phyloP scores from a whole-genome alignment of 2,113 vertebrate genomes.

The Calyptommatus sinebrachiatus region DNA sequence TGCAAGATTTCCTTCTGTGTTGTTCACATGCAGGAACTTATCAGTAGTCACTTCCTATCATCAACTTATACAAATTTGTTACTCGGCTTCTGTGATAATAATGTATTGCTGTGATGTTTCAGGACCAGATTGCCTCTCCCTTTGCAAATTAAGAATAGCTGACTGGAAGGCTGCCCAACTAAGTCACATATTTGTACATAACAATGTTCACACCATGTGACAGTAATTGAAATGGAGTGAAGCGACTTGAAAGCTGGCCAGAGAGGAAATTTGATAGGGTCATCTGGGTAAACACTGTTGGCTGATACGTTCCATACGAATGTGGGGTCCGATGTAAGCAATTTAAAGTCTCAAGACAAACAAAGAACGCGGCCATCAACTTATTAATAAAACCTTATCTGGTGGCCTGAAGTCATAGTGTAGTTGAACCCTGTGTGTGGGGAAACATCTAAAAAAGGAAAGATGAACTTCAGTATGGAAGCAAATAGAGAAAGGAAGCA shows the following conservation, averaged over 20 bases:
- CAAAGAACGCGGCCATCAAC: slow-evolving; percentile 12
- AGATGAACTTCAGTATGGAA: too few relatives aligned
- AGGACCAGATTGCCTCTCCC: slow-evolving; percentile 50
- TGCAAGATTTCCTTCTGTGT: slow-evolving; percentile 45
- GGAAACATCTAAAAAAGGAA: background rate
- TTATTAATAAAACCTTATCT: slow-evolving; percentile 6
- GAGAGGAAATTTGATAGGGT: slow-evolving; percentile 59
- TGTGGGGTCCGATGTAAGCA: slow-evolving; percentile 41
- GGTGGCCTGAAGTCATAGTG: background rate
- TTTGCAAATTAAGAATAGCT: slow-evolving; percentile 50
- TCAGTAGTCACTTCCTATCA: slow-evolving; percentile 59
- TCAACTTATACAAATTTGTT: slow-evolving; percentile 46
- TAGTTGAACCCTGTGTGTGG: background rate
- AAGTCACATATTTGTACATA: slow-evolving; percentile 57
- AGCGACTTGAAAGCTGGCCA: slow-evolving; percentile 51
- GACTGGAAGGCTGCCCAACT: slow-evolving; percentile 63
- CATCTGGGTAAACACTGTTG: slow-evolving; percentile 58
- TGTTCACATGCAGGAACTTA: slow-evolving; percentile 58
- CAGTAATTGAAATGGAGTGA: slow-evolving; percentile 62
- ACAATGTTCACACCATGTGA: slow-evolving; percentile 60
- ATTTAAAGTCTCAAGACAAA: slow-evolving; percentile 32
- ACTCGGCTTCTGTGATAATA: slow-evolving; percentile 42
- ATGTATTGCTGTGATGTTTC: slow-evolving; percentile 47
- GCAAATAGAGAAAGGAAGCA: too few relatives aligned
- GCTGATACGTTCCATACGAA: slow-evolving; percentile 62